Conservation (phyloP, 2,888 invertebrate species). For the Celastrina argiolus region DNA sequence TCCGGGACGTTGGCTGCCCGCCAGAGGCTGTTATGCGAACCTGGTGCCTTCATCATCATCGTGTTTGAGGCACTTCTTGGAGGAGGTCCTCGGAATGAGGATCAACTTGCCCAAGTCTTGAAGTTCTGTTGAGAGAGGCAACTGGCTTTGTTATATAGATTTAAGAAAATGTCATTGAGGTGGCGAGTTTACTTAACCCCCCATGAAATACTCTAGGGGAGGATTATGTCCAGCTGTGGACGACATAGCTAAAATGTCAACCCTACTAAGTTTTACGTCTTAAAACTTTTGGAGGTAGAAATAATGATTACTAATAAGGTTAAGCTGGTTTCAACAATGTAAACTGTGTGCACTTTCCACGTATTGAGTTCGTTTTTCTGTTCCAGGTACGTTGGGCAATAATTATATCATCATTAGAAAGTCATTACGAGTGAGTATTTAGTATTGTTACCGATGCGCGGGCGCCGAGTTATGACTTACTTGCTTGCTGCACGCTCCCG, state of each 20-base stretch:
- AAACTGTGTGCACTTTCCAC: background rate
- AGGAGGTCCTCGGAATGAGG: background rate
- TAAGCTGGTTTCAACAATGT: background rate
- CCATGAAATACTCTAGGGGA: no score
- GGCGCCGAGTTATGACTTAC: background rate
- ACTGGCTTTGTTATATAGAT: no score
- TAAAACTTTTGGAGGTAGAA: no score
- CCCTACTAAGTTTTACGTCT: no score
- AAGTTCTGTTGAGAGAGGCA: no score
- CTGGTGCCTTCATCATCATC: constrained; percentile 4
- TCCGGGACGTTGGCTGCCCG: constrained; percentile 22
- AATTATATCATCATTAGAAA: constrained; percentile 12
- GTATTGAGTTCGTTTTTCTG: background rate
- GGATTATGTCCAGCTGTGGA: no score
- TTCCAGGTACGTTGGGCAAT: background rate
- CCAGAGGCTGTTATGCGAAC: constrained; percentile 17
- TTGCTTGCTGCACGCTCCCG: no score
- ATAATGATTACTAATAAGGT: no score
- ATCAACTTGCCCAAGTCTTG: no score
- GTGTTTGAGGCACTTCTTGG: background rate
- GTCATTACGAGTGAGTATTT: constrained; percentile 2
- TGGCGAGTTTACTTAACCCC: no score
- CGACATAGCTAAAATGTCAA: no score
- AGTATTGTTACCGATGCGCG: background rate
- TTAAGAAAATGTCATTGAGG: no score